Evolutionary conservation across 2,888 invertebrate species (phyloP), one percentile per base, ranked within the genome.

Genomic region (Melieria picta): DNA sequence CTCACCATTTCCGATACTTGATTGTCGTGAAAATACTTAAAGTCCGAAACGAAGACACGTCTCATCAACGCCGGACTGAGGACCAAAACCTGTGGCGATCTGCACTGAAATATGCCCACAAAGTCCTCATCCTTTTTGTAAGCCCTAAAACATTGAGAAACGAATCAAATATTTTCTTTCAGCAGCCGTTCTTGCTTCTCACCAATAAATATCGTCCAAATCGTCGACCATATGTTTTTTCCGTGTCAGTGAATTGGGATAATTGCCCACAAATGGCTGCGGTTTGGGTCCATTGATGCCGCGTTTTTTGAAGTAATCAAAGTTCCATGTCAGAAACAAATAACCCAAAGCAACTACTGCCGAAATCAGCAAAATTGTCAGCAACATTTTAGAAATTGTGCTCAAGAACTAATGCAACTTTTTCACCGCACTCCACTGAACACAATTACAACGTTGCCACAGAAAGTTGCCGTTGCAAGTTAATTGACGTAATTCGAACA

Each of bases 11-110:
- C 65, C 0, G 79, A 70, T 30, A 77, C 65, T 71, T 83, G 84
- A 69, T 85, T 85, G 66, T 87, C 87, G 60, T 83, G 84, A 70
- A 87, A 87, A 65, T 79, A 76, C 3, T 85, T 81, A 50, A 88
- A 89, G 55, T 88, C 86, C 42, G 81, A 85, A 3, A 88, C 85
- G 11, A 86, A 79, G 7, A 89, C 75, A 48, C 83, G 82, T 5
- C 75, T 80, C 0, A 85, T 79, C 13, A 85, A 75, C 13, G 87
- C 85, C 0, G 86, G 84, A 75, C 84, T 87, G 2, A 81, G 76
- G 0, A 88, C n/a, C 5, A 89, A 6, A 0, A 88, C 70, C 30
- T 86, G 76, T 0, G 89, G 88, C 0, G 75, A 76, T 0, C 83
- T 80, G 4, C 83, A 77, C 7, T 76, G 80, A 65, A 82, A 88